Evolutionary conservation across 2,888 invertebrate genomes (phyloP), one percentile per base, ranked within the genome.

Genomic region (Torymus tubicola): DNA sequence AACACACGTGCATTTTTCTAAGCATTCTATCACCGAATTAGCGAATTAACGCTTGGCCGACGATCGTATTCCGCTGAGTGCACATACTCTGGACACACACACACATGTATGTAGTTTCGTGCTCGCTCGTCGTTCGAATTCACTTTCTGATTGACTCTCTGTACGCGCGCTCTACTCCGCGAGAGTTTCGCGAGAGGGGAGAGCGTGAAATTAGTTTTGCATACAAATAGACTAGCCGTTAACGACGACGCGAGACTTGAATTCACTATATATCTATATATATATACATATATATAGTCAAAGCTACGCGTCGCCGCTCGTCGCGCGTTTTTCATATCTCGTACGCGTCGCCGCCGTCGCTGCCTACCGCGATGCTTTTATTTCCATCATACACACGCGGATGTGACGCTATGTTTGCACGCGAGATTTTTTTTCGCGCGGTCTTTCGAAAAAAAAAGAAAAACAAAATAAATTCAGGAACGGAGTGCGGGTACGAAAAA

Each of bases 151-250:
- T 74, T 69, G 74, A 71, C 71, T 65, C 18, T 61, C 52, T 55
- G 42, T 12, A 52, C 70, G 58, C n/a, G 16, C 24, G 31, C 16
- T 58, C 21, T 21, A 21, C 21, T 21, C 10, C 42, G 8, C 42
- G 60, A 16, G 18, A 68, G 50, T 68, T 21, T 53, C 21, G 60
- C 3, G 42, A 8, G 70, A 0, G 3, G 21, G 12, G 31, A n/a
- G 70, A 58, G 58, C 65, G 18, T 18, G 58, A 74, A 82, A 82
- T 82, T 74, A 80, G 82, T 78, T 82, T 80, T 82, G 78, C 82
- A 82, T 82, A 82, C 78, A 82, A 74, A 82, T 80, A 78, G 80
- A 73, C 72, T 67, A 53, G 69, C 70, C 57, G 63, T 63, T 64
- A 64, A 69, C 67, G 61, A 75, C 50, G 74, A 16, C 13, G 21